Conservation (phyloP, 30 jellyfish, hydroid and myxozoan genomes). For the Hydractinia echinata region DNA sequence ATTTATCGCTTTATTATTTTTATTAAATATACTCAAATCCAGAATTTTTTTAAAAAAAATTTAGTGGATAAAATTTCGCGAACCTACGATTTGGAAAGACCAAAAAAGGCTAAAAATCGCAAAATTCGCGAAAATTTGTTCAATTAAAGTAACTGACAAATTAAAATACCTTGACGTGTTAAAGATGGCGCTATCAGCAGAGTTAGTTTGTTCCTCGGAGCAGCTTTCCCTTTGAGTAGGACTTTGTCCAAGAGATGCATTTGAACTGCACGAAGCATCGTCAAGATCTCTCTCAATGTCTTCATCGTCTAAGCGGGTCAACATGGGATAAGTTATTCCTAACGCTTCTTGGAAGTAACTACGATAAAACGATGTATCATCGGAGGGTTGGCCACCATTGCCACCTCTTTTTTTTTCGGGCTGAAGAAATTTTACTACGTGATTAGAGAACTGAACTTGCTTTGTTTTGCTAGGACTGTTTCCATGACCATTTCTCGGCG, state of each 20-base stretch:
- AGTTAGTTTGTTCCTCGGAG: not conserved
- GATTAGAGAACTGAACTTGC: constrained; percentile 7
- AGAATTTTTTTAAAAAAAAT: no score
- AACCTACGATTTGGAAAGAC: no score
- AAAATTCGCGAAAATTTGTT: no score
- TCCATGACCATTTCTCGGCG: not conserved
- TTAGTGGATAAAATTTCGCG: no score
- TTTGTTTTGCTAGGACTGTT: not conserved
- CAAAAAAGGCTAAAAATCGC: no score
- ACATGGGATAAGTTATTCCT: not conserved
- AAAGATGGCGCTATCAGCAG: no score
- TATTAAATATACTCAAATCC: no score
- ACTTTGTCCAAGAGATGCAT: not conserved
- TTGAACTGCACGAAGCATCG: not conserved
- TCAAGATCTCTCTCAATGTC: not conserved
- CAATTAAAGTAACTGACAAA: no score
- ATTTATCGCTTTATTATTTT: no score
- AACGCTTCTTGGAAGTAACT: constrained; percentile 4
- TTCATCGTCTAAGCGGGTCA: not conserved
- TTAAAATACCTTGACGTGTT: no score
- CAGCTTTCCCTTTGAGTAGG: not conserved
- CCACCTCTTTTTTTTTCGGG: no score
- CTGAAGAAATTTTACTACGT: not conserved
- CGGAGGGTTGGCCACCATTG: not conserved
- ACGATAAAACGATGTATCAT: not conserved